Base-by-base conservation (phyloP, 1,140 invertebrate genomes). In the Lucilia sericata region DNA sequence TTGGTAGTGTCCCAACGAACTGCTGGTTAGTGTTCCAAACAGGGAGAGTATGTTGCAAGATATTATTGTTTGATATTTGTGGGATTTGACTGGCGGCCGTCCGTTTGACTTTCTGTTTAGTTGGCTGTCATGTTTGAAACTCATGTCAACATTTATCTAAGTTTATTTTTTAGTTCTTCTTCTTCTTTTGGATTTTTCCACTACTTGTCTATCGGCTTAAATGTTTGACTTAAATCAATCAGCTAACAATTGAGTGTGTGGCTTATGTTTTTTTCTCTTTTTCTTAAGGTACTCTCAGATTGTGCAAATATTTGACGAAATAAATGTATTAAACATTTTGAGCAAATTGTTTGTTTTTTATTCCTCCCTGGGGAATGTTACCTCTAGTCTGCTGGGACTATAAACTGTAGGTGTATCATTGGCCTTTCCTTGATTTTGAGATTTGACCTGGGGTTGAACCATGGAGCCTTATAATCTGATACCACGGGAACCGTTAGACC, bases 211-310 rank as follows among this genome's bases (percentile, higher is more conserved):
- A 21, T 70, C 25, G 65, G 65, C 19, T 70, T 70, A 70, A 70
- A 70, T 70, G 21, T 25, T 70, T 70, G 65, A n/a, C 19, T 70
- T 70, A 70, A 70, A 70, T 70, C 65, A 21, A 70, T 70, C n/a
- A 9, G 65, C 21, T n/a, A 10, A 21, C 65, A 70, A 70, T 70
- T 70, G 65, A 10, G 7, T 70, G n/a, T 17, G 13, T 21, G 21
- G 19, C 65, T 70, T 21, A 10, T 21, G 10, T 2, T 17, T 17
- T 60, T 25, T 70, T 12, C 7, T 70, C 2, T 60, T 2, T 60
- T 60, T n/a, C 55, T 60, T 42, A 17, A 12, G 5, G 55, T n/a
- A 30, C 4, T n/a, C n/a, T 8, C 55, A 60, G 42, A 8, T 42
- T 42, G 25, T 30, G 25, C 25, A 30, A 30, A 30, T 30, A 30